phyloP scores from a whole-genome alignment of 1,140 invertebrate species.

The Pararge aegeria region DNA sequence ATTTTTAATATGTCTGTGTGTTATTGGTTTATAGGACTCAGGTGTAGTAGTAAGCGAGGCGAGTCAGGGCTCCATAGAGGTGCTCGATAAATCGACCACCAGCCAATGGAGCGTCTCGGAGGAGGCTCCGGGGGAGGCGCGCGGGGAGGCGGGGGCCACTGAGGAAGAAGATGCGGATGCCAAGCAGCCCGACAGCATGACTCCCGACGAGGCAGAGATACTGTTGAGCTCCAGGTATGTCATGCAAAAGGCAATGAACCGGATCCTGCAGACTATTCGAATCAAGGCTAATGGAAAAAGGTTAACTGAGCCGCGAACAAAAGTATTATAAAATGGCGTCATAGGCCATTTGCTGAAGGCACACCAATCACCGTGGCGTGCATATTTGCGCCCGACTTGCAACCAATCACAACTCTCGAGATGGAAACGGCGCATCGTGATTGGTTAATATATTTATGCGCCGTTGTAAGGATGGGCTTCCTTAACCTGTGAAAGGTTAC shows the following conservation, averaged over 20 bases:
- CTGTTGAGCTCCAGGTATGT: constrained; percentile 87
- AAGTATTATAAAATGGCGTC: too few species aligned
- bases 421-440: too few species aligned
- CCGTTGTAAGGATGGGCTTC: too few species aligned
- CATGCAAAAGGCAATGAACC: neutral
- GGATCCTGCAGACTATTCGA: neutral
- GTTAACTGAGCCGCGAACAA: too few species aligned
- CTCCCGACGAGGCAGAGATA: constrained; percentile 91
- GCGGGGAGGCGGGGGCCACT: constrained; percentile 69
- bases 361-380: too few species aligned
- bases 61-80: constrained; percentile 76
- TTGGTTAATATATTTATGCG: too few species aligned
- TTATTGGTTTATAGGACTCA: constrained; percentile 54
- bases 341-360: too few species aligned
- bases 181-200: constrained; percentile 85
- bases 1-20: too few species aligned
- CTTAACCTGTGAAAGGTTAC: too few species aligned
- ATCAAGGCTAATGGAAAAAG: too few species aligned
- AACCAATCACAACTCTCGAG: too few species aligned
- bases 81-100: constrained; percentile 78
- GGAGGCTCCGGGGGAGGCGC: constrained; percentile 60
- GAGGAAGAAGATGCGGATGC: constrained; percentile 77
- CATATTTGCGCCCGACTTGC: too few species aligned
- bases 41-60: constrained; percentile 77
- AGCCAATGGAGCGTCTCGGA: constrained; percentile 80